Conservation (phyloP, 1,140 invertebrate genomes). For the Melanaphis sacchari region DNA sequence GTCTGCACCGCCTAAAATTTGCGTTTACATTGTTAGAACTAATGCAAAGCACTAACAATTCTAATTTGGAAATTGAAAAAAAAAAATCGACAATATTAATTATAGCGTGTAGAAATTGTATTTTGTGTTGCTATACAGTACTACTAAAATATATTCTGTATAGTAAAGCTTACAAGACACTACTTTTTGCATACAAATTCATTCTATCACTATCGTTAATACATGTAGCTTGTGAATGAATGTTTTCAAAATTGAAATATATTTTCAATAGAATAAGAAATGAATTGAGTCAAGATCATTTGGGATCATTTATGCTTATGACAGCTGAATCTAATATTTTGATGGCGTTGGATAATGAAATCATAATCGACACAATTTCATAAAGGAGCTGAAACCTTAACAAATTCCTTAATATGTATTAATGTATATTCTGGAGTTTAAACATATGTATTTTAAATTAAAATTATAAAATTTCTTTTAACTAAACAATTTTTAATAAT, state of each 20-base stretch:
- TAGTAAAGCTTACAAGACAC: not conserved
- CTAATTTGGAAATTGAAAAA: not conserved
- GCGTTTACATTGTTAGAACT: not conserved
- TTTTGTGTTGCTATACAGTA: not conserved
- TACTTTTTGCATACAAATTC: conserved; percentile 18
- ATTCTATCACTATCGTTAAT: not conserved
- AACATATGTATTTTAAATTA: too few species aligned
- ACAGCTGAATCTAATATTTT: not conserved
- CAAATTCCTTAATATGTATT: too few species aligned
- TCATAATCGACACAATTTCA: too few species aligned
- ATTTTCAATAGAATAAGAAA: not conserved
- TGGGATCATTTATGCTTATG: not conserved
- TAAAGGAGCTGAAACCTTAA: too few species aligned
- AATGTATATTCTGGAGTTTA: too few species aligned
- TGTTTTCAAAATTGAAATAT: not conserved
- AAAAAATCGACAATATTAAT: not conserved
- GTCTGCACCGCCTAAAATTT: too few species aligned
- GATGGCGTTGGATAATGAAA: not conserved
- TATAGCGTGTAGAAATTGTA: not conserved
- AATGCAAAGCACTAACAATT: not conserved
- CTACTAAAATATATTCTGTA: not conserved
- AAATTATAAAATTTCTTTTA: too few species aligned
- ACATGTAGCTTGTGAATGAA: not conserved
- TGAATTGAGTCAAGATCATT: not conserved
- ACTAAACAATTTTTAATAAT: too few species aligned